Evolutionary conservation across 2,797 vertebrate genomes (phyloP).

Genomic region (Euthynnus affinis): DNA sequence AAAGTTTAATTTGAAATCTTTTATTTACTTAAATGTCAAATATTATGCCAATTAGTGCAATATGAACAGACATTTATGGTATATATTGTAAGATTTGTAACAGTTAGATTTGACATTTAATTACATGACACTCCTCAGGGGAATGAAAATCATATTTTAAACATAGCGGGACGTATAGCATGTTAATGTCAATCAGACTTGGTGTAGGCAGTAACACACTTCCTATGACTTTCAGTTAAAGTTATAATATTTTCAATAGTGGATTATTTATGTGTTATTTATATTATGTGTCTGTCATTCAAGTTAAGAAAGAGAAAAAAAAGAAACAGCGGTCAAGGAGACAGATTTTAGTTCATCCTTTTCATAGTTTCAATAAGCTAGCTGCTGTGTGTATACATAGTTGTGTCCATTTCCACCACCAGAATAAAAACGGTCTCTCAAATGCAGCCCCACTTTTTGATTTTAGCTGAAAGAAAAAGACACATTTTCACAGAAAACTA

Average conservation of each 20-base stretch:
- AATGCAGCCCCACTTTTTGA: not conserved
- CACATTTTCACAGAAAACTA: not conserved
- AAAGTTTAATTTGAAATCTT: not conserved
- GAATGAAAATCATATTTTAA: not conserved
- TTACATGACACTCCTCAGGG: not conserved
- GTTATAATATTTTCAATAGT: not conserved
- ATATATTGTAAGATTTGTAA: not conserved
- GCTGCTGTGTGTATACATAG: not conserved
- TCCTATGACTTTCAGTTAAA: not conserved
- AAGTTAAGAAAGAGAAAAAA: too few species aligned
- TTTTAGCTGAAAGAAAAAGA: not conserved
- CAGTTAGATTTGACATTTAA: not conserved
- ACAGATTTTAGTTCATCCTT: too few species aligned
- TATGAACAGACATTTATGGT: not conserved
- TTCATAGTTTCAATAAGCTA: too few species aligned
- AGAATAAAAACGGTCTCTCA: too few species aligned
- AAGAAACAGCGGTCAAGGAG: too few species aligned
- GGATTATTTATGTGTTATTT: too few species aligned
- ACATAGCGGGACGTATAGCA: not conserved
- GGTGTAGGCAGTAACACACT: too few species aligned
- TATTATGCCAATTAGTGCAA: not conserved
- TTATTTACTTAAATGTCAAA: not conserved
- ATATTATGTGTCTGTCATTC: too few species aligned
- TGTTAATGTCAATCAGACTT: not conserved
- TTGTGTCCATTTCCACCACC: not conserved